Percentiles rank a stretch among this genome's conserved stretches.
Evolutionary conservation across 2,888 invertebrate genomes (phyloP).

Genomic region (Diaperis boleti): DNA sequence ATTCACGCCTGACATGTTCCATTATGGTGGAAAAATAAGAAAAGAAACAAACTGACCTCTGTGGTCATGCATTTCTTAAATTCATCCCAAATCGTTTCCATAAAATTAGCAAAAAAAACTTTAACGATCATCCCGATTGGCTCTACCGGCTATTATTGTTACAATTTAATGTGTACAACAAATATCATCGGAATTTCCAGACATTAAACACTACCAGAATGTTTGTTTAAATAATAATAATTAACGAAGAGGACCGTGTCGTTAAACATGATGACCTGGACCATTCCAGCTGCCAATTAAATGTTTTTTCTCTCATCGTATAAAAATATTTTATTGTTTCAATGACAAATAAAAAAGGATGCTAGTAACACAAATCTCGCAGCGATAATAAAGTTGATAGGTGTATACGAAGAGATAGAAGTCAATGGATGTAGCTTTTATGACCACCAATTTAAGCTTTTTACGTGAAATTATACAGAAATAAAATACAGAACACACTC

Average conservation of each 20-base stretch:
- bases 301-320: constrained; percentile 2
- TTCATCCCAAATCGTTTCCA: not conserved
- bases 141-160: not conserved
- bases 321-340: constrained; percentile 24
- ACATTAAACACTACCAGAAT: constrained; percentile 13
- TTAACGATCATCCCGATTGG: constrained; percentile 3
- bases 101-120: not conserved
- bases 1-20: not conserved
- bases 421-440: constrained; percentile 13
- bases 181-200: constrained; percentile 22
- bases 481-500: constrained; percentile 24
- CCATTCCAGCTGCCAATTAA: constrained; percentile 13
- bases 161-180: constrained; percentile 22
- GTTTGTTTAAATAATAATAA: constrained; percentile 17
- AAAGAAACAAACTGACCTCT: not conserved
- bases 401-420: constrained; percentile 4
- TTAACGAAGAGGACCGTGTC: constrained; percentile 9
- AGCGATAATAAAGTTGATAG: not conserved
- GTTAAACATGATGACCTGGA: constrained; percentile 14
- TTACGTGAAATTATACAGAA: constrained; percentile 9
- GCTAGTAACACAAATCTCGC: not conserved
- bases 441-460: constrained; percentile 15
- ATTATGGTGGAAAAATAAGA: not conserved
- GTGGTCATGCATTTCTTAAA: constrained; percentile 1
- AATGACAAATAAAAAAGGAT: constrained; percentile 2